Percentiles rank a stretch among this genome's conserved stretches.
These are phyloP conservation scores for Botia kubotai DNA, from an alignment of 2,797 vertebrate species.

Conservation along the genomic window DNA sequence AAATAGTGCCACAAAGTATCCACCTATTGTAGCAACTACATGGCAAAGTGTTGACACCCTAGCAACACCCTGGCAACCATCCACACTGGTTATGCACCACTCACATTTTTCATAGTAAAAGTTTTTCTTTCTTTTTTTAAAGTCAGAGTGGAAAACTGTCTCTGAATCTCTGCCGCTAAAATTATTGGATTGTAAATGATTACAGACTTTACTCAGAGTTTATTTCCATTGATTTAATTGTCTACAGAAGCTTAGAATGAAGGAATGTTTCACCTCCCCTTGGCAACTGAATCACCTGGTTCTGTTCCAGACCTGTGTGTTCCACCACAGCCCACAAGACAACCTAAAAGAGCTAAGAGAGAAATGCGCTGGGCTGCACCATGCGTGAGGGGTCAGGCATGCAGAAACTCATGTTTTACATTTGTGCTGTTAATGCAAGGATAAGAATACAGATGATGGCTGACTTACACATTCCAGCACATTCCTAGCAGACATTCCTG, in stretches of 20 bases:
- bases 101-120: neutral
- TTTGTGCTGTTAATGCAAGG: slow-evolving; percentile 65
- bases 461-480: neutral
- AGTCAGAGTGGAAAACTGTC: neutral
- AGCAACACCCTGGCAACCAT: neutral
- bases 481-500: neutral
- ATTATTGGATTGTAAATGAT: slow-evolving; percentile 23
- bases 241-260: slow-evolving; percentile 18
- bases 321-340: slow-evolving; percentile 67
- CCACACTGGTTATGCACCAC: neutral
- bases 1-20: too few relatives aligned
- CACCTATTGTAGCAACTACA: too few relatives aligned
- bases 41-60: neutral
- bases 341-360: slow-evolving; percentile 61
- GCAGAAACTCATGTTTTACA: slow-evolving; percentile 73
- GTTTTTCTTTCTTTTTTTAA: neutral
- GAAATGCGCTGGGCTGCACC: slow-evolving; percentile 64
- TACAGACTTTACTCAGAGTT: slow-evolving; percentile 11
- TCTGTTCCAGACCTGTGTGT: slow-evolving; percentile 69
- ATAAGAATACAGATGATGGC: slow-evolving; percentile 41
- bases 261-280: slow-evolving; percentile 64
- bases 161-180: neutral
- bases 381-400: slow-evolving; percentile 69
- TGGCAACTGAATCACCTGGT: slow-evolving; percentile 70
- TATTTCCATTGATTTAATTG: slow-evolving; percentile 24